phyloP scores from a whole-genome alignment of 2,113 vertebrate genomes.

The Phyllopteryx taeniolatus region DNA sequence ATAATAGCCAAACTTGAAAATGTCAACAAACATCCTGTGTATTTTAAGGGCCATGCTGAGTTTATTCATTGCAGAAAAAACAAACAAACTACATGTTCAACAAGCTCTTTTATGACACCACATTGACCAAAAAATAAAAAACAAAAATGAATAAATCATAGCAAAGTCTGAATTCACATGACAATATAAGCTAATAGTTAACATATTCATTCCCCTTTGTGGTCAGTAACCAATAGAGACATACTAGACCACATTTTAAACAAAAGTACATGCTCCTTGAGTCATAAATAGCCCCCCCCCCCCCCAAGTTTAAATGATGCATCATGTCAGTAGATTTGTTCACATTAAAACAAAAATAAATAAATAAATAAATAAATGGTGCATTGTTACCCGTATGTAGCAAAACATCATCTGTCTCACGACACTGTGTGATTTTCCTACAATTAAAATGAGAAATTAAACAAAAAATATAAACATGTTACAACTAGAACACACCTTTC shows the following conservation, averaged over 20 bases:
- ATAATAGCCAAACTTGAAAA: background rate
- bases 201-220: slow-evolving; percentile 63
- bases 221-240: slow-evolving; percentile 27
- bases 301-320: slow-evolving; percentile 72
- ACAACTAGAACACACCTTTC: slow-evolving; percentile 2
- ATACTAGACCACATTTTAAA: slow-evolving; percentile 46
- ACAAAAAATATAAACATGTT: slow-evolving; percentile 17
- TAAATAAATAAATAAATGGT: slow-evolving; percentile 32
- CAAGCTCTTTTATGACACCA: slow-evolving; percentile 79
- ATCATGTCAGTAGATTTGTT: slow-evolving; percentile 58
- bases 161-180: slow-evolving; percentile 71
- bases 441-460: background rate
- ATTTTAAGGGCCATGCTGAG: slow-evolving; percentile 82
- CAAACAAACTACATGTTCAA: slow-evolving; percentile 63
- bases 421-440: slow-evolving; percentile 4
- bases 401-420: slow-evolving; percentile 63
- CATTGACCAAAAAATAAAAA: slow-evolving; percentile 58
- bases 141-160: slow-evolving; percentile 66
- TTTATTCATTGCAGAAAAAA: slow-evolving; percentile 83
- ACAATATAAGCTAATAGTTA: slow-evolving; percentile 72
- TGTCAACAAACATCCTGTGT: background rate
- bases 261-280: slow-evolving; percentile 67
- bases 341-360: slow-evolving; percentile 23
- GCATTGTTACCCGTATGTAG: slow-evolving; percentile 70
- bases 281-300: slow-evolving; percentile 65